Evolutionary conservation across 2,888 invertebrate species (phyloP).

Genomic region (Pristionchus exspectatus): DNA sequence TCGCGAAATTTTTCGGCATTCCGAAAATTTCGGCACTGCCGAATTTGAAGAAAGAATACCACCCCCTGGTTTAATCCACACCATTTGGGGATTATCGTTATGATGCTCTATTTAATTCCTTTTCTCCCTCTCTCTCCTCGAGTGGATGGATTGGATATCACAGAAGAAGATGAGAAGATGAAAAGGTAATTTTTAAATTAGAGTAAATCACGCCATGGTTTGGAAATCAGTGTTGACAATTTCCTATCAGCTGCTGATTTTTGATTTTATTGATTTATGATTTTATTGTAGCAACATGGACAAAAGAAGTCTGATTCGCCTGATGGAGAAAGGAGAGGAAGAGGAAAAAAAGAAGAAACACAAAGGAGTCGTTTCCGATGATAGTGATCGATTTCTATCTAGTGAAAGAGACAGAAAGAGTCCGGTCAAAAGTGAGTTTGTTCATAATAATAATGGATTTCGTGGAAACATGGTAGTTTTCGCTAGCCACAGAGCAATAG

Average conservation of each 20-base stretch:
- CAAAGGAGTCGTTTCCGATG: neutral
- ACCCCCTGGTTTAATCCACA: no score
- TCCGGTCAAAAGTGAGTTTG: neutral
- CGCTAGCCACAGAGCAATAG: no score
- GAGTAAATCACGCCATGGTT: neutral
- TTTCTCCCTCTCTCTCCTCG: no score
- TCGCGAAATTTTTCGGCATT: no score
- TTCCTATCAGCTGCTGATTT: no score
- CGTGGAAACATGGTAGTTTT: neutral
- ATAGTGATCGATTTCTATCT: constrained; percentile 8
- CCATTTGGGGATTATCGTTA: no score
- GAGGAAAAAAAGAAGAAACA: constrained; percentile 58
- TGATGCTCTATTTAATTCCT: no score
- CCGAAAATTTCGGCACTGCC: no score
- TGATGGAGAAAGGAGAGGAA: constrained; percentile 58
- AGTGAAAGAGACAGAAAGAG: constrained; percentile 18
- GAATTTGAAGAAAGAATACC: no score
- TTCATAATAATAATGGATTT: no score
- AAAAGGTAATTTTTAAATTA: neutral
- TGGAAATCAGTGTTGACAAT: no score
- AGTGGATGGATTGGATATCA: constrained; percentile 46
- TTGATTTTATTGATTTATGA: no score
- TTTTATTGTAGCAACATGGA: constrained; percentile 60
- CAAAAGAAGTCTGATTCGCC: neutral
- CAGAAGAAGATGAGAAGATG: constrained; percentile 35